Conservation (phyloP, 2,113 vertebrate species). For the Nycticryphes semicollaris region DNA sequence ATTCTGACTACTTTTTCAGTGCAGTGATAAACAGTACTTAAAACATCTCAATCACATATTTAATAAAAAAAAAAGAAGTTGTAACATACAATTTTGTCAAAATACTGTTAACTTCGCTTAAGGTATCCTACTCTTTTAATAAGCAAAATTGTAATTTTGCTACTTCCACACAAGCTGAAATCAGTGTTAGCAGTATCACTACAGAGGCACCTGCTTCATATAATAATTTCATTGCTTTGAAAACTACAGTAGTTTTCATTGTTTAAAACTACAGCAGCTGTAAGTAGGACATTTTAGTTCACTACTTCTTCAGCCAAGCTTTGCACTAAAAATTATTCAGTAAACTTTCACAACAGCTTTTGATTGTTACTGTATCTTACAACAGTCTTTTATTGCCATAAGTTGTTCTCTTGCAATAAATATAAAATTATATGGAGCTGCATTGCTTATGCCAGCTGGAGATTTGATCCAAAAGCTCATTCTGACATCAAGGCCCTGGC, state of each 20-base stretch:
- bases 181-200: conserved; percentile 34
- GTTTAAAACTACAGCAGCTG: conserved; percentile 13
- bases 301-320: neutral
- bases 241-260: conserved; percentile 5
- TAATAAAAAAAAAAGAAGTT: conserved; percentile 58
- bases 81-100: conserved; percentile 55
- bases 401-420: conserved; percentile 55
- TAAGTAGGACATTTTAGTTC: conserved; percentile 41
- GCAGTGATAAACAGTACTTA: conserved; percentile 67
- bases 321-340: conserved; percentile 37
- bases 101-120: conserved; percentile 53
- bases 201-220: neutral
- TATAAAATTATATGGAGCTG: conserved; percentile 18
- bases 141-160: conserved; percentile 56
- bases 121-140: conserved; percentile 49
- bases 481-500: conserved; percentile 29
- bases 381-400: conserved; percentile 27
- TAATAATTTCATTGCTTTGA: neutral
- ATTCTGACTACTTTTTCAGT: conserved; percentile 68
- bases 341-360: conserved; percentile 53
- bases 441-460: neutral
- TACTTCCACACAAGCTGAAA: conserved; percentile 45
- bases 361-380: conserved; percentile 40
- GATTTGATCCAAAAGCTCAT: conserved; percentile 24
- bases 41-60: conserved; percentile 63